Conservation (phyloP, 2,113 vertebrate genomes). For the Taxidea taxus region DNA sequence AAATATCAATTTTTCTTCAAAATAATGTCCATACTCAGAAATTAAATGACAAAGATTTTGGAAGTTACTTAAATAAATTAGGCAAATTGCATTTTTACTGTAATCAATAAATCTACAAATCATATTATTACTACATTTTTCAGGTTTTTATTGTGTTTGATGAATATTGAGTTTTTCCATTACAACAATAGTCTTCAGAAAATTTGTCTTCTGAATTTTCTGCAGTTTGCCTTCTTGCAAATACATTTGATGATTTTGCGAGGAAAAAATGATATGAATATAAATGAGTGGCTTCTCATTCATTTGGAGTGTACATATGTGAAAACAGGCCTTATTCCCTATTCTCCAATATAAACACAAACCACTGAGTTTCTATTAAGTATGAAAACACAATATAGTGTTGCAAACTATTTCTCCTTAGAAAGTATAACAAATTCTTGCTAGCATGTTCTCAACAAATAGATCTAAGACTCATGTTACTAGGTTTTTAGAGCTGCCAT, state of each 20-base stretch:
- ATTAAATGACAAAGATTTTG: not conserved
- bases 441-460: not conserved
- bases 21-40: not conserved
- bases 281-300: conserved; percentile 14
- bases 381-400: conserved; percentile 3
- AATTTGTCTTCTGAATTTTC: conserved; percentile 46
- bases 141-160: conserved; percentile 44
- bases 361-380: conserved; percentile 18
- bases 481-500: not conserved
- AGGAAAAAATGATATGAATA: conserved; percentile 9
- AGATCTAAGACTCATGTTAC: not conserved
- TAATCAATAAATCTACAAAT: conserved; percentile 16
- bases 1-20: conserved; percentile 19
- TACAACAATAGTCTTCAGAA: conserved; percentile 76
- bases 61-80: conserved; percentile 42
- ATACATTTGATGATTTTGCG: conserved; percentile 54
- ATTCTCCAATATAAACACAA: conserved; percentile 12
- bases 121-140: not conserved
- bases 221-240: conserved; percentile 41
- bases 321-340: not conserved
- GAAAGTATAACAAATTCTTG: not conserved
- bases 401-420: not conserved
- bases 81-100: not conserved
- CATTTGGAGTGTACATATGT: not conserved
- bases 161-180: conserved; percentile 59